phyloP scores from a whole-genome alignment of 53 echinoderm and acorn worm genomes.

The Pentamera pediparva region DNA sequence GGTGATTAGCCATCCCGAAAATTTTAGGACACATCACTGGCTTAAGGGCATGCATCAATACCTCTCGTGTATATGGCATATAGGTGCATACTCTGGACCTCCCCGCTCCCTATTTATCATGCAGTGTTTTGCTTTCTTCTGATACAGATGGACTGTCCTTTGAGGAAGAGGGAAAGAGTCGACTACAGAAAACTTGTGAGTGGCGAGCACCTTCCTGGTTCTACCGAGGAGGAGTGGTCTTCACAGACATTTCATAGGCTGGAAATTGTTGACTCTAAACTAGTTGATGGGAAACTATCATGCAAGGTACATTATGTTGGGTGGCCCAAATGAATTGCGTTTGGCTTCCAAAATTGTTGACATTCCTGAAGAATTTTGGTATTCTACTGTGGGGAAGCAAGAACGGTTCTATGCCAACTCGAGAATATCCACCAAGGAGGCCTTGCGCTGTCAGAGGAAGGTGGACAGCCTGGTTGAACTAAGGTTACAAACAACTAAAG shows the following conservation, averaged over 20 bases:
- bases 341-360: not conserved
- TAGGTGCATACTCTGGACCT: too few species aligned
- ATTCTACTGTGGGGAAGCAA: not conserved
- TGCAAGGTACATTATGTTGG: constrained; percentile 48
- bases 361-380: not conserved
- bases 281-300: constrained; percentile 28
- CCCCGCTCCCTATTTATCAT: too few species aligned
- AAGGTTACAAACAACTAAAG: constrained; percentile 26
- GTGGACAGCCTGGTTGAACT: constrained; percentile 54
- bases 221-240: not conserved
- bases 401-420: constrained; percentile 33
- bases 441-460: constrained; percentile 56
- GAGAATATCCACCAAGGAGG: constrained; percentile 50
- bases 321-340: constrained; percentile 25
- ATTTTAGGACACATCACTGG: too few species aligned
- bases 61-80: too few species aligned
- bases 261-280: constrained; percentile 26
- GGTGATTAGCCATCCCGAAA: too few species aligned
- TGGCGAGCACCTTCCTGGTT: not conserved
- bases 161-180: not conserved
- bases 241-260: not conserved
- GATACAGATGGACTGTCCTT: not conserved
- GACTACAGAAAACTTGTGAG: not conserved
- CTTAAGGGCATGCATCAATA: too few species aligned
- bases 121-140: too few species aligned